These are phyloP conservation scores for Acipenser oxyrinchus DNA, from an alignment of 2,797 vertebrate genomes.

Conservation along the genomic window DNA sequence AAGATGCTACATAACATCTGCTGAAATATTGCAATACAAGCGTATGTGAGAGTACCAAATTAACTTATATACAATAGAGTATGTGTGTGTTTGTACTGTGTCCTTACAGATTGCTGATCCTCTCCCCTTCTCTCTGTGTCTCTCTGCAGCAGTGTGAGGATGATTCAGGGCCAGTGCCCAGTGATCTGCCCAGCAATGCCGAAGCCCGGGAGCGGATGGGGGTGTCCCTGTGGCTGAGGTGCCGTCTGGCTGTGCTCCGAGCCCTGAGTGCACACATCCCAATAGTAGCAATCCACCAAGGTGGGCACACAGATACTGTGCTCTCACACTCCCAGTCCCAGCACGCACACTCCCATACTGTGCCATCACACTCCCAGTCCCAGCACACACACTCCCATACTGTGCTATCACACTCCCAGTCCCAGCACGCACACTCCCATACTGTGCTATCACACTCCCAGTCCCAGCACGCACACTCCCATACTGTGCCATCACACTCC, in stretches of 20 bases:
- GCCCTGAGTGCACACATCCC: constrained; percentile 57
- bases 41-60: no score
- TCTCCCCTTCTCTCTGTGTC: background rate
- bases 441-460: background rate
- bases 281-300: constrained; percentile 40
- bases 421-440: background rate
- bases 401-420: no score
- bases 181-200: constrained; percentile 34
- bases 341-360: no score
- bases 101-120: background rate
- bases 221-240: constrained; percentile 69
- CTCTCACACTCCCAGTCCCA: background rate
- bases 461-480: background rate
- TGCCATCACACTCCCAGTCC: no score
- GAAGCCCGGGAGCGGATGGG: constrained; percentile 62
- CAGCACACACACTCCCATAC: background rate
- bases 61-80: background rate
- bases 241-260: constrained; percentile 56
- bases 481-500: background rate
- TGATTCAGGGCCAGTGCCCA: constrained; percentile 3
- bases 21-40: no score
- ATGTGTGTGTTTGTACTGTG: background rate
- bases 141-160: constrained; percentile 2
- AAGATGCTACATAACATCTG: no score
- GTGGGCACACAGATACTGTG: constrained; percentile 20